Conservation (phyloP, 2,797 vertebrate genomes). For the Hybognathus amarus region DNA sequence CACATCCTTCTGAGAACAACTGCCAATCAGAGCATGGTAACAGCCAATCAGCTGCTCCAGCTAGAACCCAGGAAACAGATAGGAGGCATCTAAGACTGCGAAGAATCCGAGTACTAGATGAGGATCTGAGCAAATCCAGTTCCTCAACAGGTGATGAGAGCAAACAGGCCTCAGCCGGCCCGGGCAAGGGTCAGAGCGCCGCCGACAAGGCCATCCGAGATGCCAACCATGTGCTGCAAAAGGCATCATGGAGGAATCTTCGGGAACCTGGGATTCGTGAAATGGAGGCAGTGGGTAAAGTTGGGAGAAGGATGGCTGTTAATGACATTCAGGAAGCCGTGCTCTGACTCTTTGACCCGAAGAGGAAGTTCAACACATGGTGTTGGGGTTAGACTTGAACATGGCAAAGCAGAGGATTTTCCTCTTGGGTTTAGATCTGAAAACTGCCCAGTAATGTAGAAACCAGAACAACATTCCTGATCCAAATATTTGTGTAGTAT, state of each 20-base stretch:
- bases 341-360: slow-evolving; percentile 45
- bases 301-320: slow-evolving; percentile 67
- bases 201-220: slow-evolving; percentile 65
- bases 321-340: slow-evolving; percentile 68
- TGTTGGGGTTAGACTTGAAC: neutral
- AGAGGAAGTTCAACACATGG: slow-evolving; percentile 16
- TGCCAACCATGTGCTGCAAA: slow-evolving; percentile 66
- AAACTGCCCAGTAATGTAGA: slow-evolving; percentile 3
- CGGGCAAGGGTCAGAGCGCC: slow-evolving; percentile 63
- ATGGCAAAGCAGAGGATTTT: slow-evolving; percentile 23
- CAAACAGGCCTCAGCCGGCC: slow-evolving; percentile 48
- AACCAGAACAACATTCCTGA: slow-evolving; percentile 10
- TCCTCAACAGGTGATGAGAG: slow-evolving; percentile 67
- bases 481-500: neutral
- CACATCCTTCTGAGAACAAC: neutral
- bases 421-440: neutral
- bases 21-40: neutral
- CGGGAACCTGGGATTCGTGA: slow-evolving; percentile 22
- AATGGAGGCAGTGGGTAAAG: slow-evolving; percentile 45
- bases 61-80: slow-evolving; percentile 55
- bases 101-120: slow-evolving; percentile 69
- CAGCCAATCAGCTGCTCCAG: neutral
- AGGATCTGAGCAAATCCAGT: slow-evolving; percentile 71
- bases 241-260: slow-evolving; percentile 57
- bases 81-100: slow-evolving; percentile 67